phyloP scores from a whole-genome alignment of 2,888 invertebrate genomes.

The Drosophila siamana region DNA sequence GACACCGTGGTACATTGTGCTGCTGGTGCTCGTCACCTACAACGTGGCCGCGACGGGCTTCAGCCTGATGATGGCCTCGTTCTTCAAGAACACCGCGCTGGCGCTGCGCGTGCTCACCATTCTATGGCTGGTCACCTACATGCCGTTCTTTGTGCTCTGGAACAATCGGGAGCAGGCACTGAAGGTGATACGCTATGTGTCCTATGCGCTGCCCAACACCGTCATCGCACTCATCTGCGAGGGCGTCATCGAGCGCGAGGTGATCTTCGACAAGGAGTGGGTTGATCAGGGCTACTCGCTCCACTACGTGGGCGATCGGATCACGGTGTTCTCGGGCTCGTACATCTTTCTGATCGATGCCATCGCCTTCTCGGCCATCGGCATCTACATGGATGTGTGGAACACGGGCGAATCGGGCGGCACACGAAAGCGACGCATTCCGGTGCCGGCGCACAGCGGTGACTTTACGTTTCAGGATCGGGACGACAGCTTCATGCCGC shows the following conservation, averaged over 20 bases:
- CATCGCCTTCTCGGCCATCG: constrained; percentile 87
- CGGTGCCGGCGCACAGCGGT: constrained; percentile 21
- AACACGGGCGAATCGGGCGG: constrained; percentile 40
- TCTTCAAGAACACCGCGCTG: constrained; percentile 91
- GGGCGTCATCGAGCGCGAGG: constrained; percentile 51
- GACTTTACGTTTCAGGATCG: constrained; percentile 41
- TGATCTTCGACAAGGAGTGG: constrained; percentile 35
- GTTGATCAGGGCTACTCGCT: constrained; percentile 13
- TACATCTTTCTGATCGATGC: constrained; percentile 33
- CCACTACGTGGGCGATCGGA: constrained; percentile 1
- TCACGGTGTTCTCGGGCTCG: constrained; percentile 28
- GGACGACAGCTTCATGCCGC: constrained; percentile 27
- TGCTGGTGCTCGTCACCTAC: constrained; percentile 90
- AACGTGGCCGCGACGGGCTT: constrained; percentile 89
- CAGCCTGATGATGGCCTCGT: constrained; percentile 90
- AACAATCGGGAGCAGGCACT: constrained; percentile 43
- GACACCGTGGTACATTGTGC: constrained; percentile 88
- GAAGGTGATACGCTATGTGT: constrained; percentile 29
- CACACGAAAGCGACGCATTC: constrained; percentile 15
- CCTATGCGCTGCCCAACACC: constrained; percentile 88
- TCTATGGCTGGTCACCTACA: constrained; percentile 90
- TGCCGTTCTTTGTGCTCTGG: constrained; percentile 89
- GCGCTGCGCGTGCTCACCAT: constrained; percentile 91
- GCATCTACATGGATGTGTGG: constrained; percentile 86
- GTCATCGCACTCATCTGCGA: constrained; percentile 87